Evolutionary conservation across 2,113 vertebrate genomes (phyloP).

Genomic region (Scortum barcoo): DNA sequence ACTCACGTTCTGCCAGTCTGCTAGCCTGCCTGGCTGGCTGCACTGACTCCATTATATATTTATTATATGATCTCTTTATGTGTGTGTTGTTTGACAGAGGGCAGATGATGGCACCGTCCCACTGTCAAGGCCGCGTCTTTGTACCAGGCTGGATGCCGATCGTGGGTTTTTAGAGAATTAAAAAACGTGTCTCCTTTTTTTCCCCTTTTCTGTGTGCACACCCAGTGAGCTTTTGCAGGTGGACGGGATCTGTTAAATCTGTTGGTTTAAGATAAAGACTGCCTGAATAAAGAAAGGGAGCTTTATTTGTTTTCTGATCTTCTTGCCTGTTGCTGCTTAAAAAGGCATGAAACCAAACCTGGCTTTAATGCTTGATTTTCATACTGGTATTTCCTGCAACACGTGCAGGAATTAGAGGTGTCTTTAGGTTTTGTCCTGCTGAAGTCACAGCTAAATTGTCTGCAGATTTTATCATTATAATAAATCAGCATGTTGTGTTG

Average conservation of each 20-base stretch:
- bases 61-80: constrained; percentile 51
- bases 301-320: background rate
- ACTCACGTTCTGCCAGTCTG: constrained; percentile 53
- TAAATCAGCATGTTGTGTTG: background rate
- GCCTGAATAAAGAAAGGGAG: background rate
- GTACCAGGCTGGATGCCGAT: constrained; percentile 7
- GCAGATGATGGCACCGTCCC: constrained; percentile 32
- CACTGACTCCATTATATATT: constrained; percentile 69
- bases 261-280: constrained; percentile 43
- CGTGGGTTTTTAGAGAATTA: background rate
- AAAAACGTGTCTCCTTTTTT: constrained; percentile 3
- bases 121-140: constrained; percentile 2
- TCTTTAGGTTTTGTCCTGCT: background rate
- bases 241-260: constrained; percentile 25
- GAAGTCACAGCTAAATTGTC: background rate
- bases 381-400: background rate
- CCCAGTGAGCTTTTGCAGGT: constrained; percentile 43
- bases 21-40: constrained; percentile 44
- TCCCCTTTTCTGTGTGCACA: background rate
- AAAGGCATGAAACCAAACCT: background rate
- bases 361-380: background rate
- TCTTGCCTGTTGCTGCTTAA: background rate
- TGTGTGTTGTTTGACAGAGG: constrained; percentile 35
- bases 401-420: background rate
- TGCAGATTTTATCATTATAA: background rate